A percentile compares a stretch with the other conserved stretches of the same genome.
Evolutionary conservation across 2,888 invertebrate species (phyloP).

Genomic region (Leucophenga montana): DNA sequence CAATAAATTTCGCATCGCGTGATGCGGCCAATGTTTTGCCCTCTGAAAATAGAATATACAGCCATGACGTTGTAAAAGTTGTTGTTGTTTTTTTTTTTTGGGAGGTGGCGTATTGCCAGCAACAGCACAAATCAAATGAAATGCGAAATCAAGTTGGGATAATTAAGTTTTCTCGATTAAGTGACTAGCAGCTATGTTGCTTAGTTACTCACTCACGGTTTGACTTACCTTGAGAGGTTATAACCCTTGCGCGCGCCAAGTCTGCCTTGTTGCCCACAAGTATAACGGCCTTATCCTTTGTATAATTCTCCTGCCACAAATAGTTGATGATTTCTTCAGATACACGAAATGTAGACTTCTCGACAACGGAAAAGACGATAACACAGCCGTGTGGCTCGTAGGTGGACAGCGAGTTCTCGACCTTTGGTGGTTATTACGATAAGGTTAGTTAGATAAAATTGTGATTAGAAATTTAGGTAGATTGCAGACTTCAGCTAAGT

Average conservation of each 20-base stretch:
- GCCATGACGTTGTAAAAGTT: background rate
- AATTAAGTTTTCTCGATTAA: slow-evolving; percentile 48
- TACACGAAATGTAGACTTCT: slow-evolving; percentile 85
- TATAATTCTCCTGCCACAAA: slow-evolving; percentile 87
- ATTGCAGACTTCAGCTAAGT: background rate
- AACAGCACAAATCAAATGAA: slow-evolving; percentile 27
- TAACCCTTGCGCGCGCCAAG: slow-evolving; percentile 88
- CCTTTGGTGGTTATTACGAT: slow-evolving; percentile 73
- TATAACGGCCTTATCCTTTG: slow-evolving; percentile 88
- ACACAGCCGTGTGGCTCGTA: slow-evolving; percentile 95
- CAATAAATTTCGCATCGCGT: slow-evolving; percentile 94
- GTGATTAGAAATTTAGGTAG: background rate
- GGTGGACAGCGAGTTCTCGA: slow-evolving; percentile 90
- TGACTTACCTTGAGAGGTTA: slow-evolving; percentile 84
- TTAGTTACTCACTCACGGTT: background rate
- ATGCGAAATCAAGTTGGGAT: slow-evolving; percentile 55
- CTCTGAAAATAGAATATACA: slow-evolving; percentile 76
- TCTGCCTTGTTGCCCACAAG: slow-evolving; percentile 96
- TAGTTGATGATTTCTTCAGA: slow-evolving; percentile 91
- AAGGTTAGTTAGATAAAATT: background rate
- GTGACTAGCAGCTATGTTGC: background rate
- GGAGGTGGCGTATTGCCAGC: too few relatives aligned
- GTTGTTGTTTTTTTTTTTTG: background rate
- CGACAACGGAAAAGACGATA: slow-evolving; percentile 92
- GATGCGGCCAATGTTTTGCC: slow-evolving; percentile 92